A percentile compares a stretch with the other conserved stretches of the same genome.
Conservation (phyloP, 2,888 invertebrate species). For the Amorpha juglandis region DNA sequence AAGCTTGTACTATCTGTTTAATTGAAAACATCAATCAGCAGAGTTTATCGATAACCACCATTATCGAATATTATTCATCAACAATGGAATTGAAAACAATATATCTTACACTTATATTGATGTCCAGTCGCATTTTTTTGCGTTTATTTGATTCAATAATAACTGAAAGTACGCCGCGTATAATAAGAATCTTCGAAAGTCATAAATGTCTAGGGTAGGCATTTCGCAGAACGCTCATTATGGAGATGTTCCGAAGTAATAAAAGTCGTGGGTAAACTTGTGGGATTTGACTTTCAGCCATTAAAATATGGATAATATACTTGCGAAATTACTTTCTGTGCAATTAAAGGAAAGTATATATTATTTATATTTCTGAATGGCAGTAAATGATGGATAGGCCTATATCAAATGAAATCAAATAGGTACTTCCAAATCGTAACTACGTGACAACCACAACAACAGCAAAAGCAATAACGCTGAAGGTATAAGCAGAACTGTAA, state of each 20-base stretch:
- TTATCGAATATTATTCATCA: conserved; percentile 12
- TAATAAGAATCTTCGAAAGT: background rate
- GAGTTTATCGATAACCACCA: conserved; percentile 8
- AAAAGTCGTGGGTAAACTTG: background rate
- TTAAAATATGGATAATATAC: background rate
- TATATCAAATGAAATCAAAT: no score
- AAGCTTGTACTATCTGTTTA: conserved; percentile 14
- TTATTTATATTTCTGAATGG: background rate
- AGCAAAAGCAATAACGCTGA: no score
- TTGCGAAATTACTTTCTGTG: background rate
- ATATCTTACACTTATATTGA: no score
- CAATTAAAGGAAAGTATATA: background rate
- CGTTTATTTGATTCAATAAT: no score
- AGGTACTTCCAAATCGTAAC: no score
- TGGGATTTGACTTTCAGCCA: background rate
- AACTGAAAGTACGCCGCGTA: background rate
- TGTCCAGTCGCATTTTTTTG: no score
- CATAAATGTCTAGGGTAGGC: background rate
- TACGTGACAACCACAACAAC: no score
- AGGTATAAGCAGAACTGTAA: no score
- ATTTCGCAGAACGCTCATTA: background rate
- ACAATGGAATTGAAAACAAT: no score
- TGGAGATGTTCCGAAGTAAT: background rate
- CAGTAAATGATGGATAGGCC: no score
- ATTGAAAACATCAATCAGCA: conserved; percentile 24